Evolutionary conservation across 1,140 invertebrate species (phyloP).

Genomic region (Callitettix versicolor): DNA sequence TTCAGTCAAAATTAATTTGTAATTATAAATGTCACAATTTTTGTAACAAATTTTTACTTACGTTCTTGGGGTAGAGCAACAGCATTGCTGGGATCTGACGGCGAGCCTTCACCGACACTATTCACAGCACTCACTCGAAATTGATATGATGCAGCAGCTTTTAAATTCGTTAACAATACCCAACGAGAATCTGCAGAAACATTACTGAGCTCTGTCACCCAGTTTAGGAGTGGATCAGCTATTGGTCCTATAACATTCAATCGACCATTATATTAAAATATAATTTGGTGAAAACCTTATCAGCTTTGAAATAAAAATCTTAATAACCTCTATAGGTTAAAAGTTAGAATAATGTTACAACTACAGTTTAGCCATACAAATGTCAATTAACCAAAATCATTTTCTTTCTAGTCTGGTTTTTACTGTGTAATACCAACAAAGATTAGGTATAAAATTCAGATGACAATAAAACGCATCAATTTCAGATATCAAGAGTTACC

Average conservation of each 20-base stretch:
- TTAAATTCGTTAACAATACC: slow-evolving; percentile 72
- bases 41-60: too few relatives aligned
- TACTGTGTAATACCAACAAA: too few relatives aligned
- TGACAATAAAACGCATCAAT: too few relatives aligned
- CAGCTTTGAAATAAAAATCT: too few relatives aligned
- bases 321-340: neutral
- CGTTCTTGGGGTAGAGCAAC: slow-evolving; percentile 88
- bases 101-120: slow-evolving; percentile 83
- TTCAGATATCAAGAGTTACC: too few relatives aligned
- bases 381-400: neutral
- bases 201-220: slow-evolving; percentile 81
- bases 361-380: neutral
- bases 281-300: too few relatives aligned
- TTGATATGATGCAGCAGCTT: slow-evolving; percentile 90
- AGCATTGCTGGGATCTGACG: slow-evolving; percentile 76
- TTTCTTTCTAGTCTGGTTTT: too few relatives aligned
- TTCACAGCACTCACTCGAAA: slow-evolving; percentile 94
- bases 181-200: slow-evolving; percentile 68
- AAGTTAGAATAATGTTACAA: neutral
- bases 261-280: too few relatives aligned
- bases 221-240: slow-evolving; percentile 69
- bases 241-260: slow-evolving; percentile 60
- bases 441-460: too few relatives aligned
- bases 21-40: too few relatives aligned
- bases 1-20: too few relatives aligned